Base-by-base conservation (phyloP, 1,140 invertebrate genomes). In the Lordiphosa stackelbergi region DNA sequence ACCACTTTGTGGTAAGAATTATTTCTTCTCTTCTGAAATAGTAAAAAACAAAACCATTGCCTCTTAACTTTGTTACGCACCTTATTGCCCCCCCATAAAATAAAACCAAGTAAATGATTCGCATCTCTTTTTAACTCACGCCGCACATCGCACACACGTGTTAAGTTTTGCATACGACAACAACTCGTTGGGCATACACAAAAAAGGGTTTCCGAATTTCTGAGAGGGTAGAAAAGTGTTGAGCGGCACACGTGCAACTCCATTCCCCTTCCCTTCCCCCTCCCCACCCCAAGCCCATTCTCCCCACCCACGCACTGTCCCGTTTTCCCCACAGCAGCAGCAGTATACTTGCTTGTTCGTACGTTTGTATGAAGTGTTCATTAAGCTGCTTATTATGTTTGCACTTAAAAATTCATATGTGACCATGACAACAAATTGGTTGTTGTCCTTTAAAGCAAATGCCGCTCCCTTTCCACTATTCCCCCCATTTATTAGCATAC, bases 311-410 rank as follows among this genome's bases (percentile, higher is more conserved):
- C 31, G 19, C 46, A 19, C 49, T 46, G 12, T 16, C 2, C 24
- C 16, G 19, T 19, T 19, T 0, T 19, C 16, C 24, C 36, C 11
- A 8, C 16, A 16, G 16, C 16, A n/a, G n/a, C 4, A 28, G 24
- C 5, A 31, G 28, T 31, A 31, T 31, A 31, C 19, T 16, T 55
- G 59, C 19, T 16, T 55, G 59, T 60, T 42, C 37, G 41, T 53
- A 35, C 45, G 40, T 52, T 19, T 22, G 38, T 51, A 37, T 28
- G 40, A 41, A 28, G 49, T 83, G 77, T 81, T 83, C 77, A 83
- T 83, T 83, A 81, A 81, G 77, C 77, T 83, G 78, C 77, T 83
- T 83, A 83, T 83, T 83, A 83, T 83, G 77, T 83, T 83, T 83
- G 78, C 78, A 83, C 78, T 83, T 83, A 83, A 73, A 84, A 83